These are phyloP conservation scores for Psammodynastes pulverulentus DNA, from an alignment of 2,113 vertebrate species.

Conservation along the genomic window DNA sequence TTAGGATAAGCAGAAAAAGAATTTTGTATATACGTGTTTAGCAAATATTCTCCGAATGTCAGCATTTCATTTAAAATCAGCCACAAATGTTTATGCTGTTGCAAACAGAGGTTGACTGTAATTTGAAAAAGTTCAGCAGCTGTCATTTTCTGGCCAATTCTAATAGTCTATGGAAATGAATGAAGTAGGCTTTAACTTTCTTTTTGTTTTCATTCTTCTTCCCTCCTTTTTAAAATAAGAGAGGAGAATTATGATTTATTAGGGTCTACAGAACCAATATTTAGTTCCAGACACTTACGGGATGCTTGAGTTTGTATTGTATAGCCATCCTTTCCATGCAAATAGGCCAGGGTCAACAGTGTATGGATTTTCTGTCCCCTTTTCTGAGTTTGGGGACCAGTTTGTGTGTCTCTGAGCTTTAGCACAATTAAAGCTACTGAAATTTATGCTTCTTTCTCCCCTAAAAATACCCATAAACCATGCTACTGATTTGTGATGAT, in stretches of 20 bases:
- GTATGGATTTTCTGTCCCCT: background rate
- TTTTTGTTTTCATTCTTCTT: background rate
- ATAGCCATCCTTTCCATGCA: too few species aligned
- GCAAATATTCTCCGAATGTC: constrained; percentile 31
- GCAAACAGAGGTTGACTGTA: background rate
- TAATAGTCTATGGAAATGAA: background rate
- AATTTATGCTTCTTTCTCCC: background rate
- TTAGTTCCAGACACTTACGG: background rate
- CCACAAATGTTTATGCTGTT: constrained; percentile 3
- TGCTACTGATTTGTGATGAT: background rate
- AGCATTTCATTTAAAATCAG: background rate
- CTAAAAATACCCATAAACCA: background rate
- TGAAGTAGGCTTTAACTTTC: background rate
- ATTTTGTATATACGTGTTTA: constrained; percentile 17
- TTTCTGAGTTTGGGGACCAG: background rate
- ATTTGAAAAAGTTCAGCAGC: constrained; percentile 2
- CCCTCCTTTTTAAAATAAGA: background rate
- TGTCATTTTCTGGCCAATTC: background rate
- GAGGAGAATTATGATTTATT: background rate
- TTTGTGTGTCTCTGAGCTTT: background rate
- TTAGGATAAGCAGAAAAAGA: background rate
- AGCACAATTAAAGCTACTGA: background rate
- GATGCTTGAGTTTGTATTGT: too few species aligned
- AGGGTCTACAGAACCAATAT: background rate
- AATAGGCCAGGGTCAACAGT: background rate